Evolutionary conservation across 2,888 invertebrate genomes (phyloP).

Genomic region (Agrotis ipsilon): DNA sequence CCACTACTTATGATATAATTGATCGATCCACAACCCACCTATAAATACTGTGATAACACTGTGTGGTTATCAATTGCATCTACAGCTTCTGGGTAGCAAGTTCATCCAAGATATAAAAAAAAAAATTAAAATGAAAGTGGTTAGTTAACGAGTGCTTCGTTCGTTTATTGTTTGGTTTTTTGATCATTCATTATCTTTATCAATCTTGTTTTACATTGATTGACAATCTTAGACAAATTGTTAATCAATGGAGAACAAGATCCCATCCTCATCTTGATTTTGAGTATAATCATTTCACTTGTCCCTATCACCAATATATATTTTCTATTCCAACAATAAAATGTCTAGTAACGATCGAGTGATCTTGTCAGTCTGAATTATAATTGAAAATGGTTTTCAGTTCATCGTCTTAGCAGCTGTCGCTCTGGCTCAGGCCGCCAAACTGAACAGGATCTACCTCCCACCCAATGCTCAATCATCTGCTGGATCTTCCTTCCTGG

Average conservation of each 20-base stretch:
- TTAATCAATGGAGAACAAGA: too few relatives aligned
- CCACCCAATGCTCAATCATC: conserved; percentile 77
- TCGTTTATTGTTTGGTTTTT: neutral
- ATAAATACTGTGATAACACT: conserved; percentile 82
- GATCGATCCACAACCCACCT: conserved; percentile 79
- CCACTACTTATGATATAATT: conserved; percentile 80
- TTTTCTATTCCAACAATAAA: too few relatives aligned
- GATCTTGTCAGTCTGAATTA: too few relatives aligned
- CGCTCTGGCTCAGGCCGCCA: conserved; percentile 78
- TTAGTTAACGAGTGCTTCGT: conserved; percentile 56
- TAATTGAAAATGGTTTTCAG: too few relatives aligned
- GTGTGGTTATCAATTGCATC: conserved; percentile 81
- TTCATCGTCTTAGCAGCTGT: conserved; percentile 75
- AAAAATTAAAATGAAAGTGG: conserved; percentile 83
- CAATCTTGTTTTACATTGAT: too few relatives aligned
- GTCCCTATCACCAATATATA: too few relatives aligned
- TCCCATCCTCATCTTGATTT: too few relatives aligned
- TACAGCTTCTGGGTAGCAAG: conserved; percentile 69
- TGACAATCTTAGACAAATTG: too few relatives aligned
- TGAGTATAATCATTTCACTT: too few relatives aligned
- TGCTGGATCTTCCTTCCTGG: conserved; percentile 56
- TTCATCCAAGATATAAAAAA: conserved; percentile 45
- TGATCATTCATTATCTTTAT: neutral
- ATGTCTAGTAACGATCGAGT: too few relatives aligned
- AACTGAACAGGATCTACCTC: conserved; percentile 84